Evolutionary conservation across 2,113 vertebrate genomes (phyloP).

Genomic region (Albula glossodonta): DNA sequence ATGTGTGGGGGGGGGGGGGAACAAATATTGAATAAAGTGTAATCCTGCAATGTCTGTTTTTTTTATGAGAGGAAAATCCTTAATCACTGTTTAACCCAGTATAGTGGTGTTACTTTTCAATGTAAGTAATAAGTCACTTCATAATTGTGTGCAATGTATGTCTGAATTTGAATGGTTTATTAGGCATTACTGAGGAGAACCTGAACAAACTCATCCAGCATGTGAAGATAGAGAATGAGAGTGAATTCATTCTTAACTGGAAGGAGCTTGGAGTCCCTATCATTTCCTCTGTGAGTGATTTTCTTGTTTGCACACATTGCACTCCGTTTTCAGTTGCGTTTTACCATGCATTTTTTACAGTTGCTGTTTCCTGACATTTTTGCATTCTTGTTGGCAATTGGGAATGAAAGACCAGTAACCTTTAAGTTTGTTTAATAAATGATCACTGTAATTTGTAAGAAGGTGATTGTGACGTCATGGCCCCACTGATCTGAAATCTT

Average conservation of each 20-base stretch:
- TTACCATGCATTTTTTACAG: not conserved
- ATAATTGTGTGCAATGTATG: not conserved
- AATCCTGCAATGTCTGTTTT: too few relatives aligned
- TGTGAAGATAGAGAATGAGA: conserved; percentile 86
- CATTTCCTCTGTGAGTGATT: conserved; percentile 69
- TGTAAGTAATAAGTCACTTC: not conserved
- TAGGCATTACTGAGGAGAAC: conserved; percentile 96
- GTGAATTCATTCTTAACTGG: conserved; percentile 93
- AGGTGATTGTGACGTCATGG: not conserved
- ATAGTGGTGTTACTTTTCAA: not conserved
- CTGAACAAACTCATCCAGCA: conserved; percentile 93
- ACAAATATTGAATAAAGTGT: too few relatives aligned
- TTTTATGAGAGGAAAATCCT: too few relatives aligned
- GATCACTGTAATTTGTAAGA: not conserved
- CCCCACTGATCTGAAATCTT: not conserved
- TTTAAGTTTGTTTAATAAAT: not conserved
- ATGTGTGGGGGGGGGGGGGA: not conserved
- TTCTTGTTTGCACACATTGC: not conserved
- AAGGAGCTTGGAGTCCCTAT: conserved; percentile 88
- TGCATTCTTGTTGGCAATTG: not conserved
- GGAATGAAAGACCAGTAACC: not conserved
- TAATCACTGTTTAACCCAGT: too few relatives aligned
- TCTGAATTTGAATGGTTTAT: conserved; percentile 28
- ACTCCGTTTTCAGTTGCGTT: not conserved
- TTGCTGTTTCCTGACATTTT: not conserved